Conservation (phyloP, 2,888 invertebrate genomes). For the Mesochorus sp. region DNA sequence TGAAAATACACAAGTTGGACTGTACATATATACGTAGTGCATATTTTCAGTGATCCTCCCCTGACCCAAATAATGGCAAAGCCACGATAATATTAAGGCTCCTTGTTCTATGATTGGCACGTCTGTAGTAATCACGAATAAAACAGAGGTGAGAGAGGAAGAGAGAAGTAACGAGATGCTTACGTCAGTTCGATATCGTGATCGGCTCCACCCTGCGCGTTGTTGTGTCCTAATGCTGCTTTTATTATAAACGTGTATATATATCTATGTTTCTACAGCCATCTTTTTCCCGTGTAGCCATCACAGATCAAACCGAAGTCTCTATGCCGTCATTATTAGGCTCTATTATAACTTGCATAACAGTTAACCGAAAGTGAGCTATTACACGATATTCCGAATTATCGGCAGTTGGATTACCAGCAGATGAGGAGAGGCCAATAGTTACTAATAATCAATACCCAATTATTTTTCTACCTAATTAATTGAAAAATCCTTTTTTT, state of each 20-base stretch:
- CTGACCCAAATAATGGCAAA: neutral
- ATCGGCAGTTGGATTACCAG: too few species aligned
- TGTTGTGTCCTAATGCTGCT: conserved; percentile 42
- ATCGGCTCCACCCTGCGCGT: conserved; percentile 79
- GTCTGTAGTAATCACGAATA: conserved; percentile 47
- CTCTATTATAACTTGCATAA: conserved; percentile 81
- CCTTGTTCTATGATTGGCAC: conserved; percentile 35
- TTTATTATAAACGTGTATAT: conserved; percentile 5
- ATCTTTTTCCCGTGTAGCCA: conserved; percentile 41
- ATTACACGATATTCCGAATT: conserved; percentile 73
- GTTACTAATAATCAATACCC: too few species aligned
- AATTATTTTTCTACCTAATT: too few species aligned
- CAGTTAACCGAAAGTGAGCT: conserved; percentile 76
- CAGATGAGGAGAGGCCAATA: too few species aligned
- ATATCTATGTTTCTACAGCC: neutral
- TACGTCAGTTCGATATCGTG: conserved; percentile 80
- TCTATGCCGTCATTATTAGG: conserved; percentile 79
- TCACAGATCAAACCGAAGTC: conserved; percentile 43
- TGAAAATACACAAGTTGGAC: too few species aligned
- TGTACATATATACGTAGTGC: neutral
- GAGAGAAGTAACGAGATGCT: conserved; percentile 77
- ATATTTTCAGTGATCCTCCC: neutral
- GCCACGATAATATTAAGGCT: conserved; percentile 41
- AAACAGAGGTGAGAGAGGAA: conserved; percentile 70
- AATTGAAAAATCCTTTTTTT: too few species aligned